Conservation (phyloP, 1,140 invertebrate species). For the Globodera rostochiensis region DNA sequence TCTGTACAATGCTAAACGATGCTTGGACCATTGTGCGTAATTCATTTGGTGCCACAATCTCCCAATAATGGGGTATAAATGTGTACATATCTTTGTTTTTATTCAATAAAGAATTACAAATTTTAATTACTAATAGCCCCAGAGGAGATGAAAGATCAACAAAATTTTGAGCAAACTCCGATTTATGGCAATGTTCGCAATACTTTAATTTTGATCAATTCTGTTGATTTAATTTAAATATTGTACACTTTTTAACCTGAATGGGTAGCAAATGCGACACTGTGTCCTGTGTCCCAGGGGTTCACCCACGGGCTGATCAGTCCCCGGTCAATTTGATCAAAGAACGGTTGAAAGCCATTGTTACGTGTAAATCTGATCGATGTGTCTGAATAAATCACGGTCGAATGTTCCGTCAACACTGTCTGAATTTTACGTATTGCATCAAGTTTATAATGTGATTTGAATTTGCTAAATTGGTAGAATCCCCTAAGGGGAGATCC, state of each 20-base stretch:
- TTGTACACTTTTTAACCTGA: neutral
- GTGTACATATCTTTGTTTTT: neutral
- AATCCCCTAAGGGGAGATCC: too few species aligned
- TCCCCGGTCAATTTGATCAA: conserved; percentile 8
- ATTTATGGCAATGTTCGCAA: too few species aligned
- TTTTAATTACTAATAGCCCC: too few species aligned
- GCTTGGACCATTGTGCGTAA: conserved; percentile 9
- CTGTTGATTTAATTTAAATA: neutral
- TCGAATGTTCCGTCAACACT: conserved; percentile 12
- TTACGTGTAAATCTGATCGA: neutral
- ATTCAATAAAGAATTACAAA: neutral
- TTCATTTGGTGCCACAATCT: neutral
- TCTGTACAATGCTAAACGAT: conserved; percentile 6
- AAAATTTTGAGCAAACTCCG: too few species aligned
- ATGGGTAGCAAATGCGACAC: conserved; percentile 12
- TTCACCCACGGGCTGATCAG: conserved; percentile 2
- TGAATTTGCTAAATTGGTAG: too few species aligned
- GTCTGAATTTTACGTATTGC: neutral
- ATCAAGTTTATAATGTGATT: neutral
- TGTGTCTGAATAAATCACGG: conserved; percentile 12
- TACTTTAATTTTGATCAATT: too few species aligned
- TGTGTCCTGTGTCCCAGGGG: conserved; percentile 6
- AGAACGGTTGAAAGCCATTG: conserved; percentile 14
- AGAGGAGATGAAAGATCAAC: too few species aligned
- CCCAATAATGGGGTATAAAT: conserved; percentile 25